A percentile compares a stretch with the other conserved stretches of the same genome.
Conservation (phyloP, 2,888 invertebrate genomes). For the Spilarctia lutea region DNA sequence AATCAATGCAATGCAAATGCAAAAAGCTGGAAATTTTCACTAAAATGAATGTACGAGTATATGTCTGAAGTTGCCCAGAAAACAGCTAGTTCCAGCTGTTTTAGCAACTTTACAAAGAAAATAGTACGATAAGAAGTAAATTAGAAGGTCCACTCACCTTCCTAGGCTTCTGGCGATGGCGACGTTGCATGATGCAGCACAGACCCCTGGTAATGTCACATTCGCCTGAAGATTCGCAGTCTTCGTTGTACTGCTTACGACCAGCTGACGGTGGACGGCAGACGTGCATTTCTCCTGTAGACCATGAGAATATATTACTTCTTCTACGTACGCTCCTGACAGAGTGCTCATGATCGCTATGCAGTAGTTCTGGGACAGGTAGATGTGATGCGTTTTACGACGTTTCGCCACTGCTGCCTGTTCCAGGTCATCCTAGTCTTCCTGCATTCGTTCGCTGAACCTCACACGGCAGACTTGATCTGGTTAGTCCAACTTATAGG, state of each 20-base stretch:
- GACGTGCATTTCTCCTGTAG: conserved; percentile 87
- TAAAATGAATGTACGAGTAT: not conserved
- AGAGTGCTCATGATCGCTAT: no score
- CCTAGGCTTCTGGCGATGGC: conserved; percentile 94
- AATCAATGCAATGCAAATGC: no score
- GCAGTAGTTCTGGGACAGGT: no score
- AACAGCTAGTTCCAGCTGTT: not conserved
- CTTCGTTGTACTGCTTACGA: conserved; percentile 94
- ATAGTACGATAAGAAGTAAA: not conserved
- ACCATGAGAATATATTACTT: not conserved
- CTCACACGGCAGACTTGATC: no score
- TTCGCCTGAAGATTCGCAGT: conserved; percentile 93
- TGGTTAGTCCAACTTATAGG: no score
- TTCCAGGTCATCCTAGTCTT: no score
- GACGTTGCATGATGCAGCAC: conserved; percentile 94
- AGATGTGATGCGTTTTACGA: no score
- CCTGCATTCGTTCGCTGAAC: no score
- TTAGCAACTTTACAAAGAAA: not conserved
- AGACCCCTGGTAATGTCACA: conserved; percentile 94
- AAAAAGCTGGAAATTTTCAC: not conserved
- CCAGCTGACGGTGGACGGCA: conserved; percentile 92
- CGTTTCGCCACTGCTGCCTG: no score
- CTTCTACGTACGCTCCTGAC: no score
- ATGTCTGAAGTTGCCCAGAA: not conserved
- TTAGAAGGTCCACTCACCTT: conserved; percentile 85